Conservation (phyloP, 2,888 invertebrate genomes). For the Tupiocoris notatus region DNA sequence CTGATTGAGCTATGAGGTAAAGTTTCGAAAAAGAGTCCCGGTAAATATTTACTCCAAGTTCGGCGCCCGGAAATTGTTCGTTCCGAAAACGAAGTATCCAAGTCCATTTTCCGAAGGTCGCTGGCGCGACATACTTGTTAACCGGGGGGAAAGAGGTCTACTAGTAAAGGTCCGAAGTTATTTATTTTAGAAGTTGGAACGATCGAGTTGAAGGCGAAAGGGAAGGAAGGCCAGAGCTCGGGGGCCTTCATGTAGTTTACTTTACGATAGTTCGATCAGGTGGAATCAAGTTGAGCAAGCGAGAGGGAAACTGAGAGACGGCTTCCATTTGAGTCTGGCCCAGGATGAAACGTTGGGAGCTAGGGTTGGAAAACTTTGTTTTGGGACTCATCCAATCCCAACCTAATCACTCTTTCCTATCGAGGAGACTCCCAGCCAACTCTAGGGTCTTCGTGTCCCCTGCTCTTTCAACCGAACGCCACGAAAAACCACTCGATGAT, state of each 20-base stretch:
- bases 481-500: background rate
- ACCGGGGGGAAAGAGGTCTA: background rate
- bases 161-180: slow-evolving; percentile 25
- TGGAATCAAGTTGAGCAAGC: slow-evolving; percentile 30
- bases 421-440: background rate
- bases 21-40: background rate
- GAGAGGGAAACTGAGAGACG: background rate
- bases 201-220: background rate
- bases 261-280: slow-evolving; percentile 41
- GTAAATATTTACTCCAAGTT: slow-evolving; percentile 14
- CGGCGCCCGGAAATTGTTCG: slow-evolving; percentile 18
- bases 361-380: slow-evolving; percentile 30
- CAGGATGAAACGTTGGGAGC: background rate
- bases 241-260: slow-evolving; percentile 38
- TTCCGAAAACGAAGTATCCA: background rate
- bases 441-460: background rate
- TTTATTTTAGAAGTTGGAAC: slow-evolving; percentile 37
- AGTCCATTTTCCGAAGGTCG: slow-evolving; percentile 17
- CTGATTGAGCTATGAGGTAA: background rate
- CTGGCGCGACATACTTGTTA: background rate
- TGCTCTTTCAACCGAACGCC: background rate
- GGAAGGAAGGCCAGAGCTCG: slow-evolving; percentile 5
- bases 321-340: background rate
- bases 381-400: slow-evolving; percentile 41
- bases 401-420: slow-evolving; percentile 32